Base-by-base conservation (phyloP, 1,140 invertebrate species). In the Stegodyphus dumicola region DNA sequence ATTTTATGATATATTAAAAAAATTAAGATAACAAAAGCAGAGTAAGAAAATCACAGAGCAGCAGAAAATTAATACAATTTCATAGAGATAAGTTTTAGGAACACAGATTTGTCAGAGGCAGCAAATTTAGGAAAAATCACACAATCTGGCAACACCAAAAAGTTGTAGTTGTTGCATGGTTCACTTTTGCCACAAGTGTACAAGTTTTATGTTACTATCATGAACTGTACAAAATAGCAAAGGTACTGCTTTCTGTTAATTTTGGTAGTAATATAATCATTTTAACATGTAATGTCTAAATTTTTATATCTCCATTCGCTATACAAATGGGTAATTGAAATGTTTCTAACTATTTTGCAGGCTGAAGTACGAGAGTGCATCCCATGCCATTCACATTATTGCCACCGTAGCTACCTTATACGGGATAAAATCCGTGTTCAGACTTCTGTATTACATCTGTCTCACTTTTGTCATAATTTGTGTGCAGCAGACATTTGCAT, bases 401-500 rank as follows among this genome's bases (percentile, higher is more conserved):
- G 83, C 83, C 11, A n/a, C 51, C 49, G 4, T 85, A 49, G 54
- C 54, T 15, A 56, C 83, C 51, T 5, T 85, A 33, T 85, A 85
- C 77, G 73, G 65, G 9, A 71, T 85, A 6, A 18, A n/a, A 18
- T 85, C 83, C 15, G 2, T 85, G 49, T 85, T 60, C 51, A 76
- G 83, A 71, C 65, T 77, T 15, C 15, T 77, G 6, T 85, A 77
- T 60, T 77, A 18, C 18, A 76, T 85, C 17, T 53, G 15, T 15
- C 48, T 71, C 10, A 33, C 51, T 15, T 77, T 85, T 49, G 5
- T 77, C 7, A 52, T 81, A 64, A 18, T 81, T 69, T 81, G 33
- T 49, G 7, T 81, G 73, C 79, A 81, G 51, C 54, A 81, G 49
- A 81, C 48, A 71, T 64, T 73, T 64, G 69, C 79, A 51, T 64